Conservation (phyloP, 2,888 invertebrate species). For the Cetonia aurata region DNA sequence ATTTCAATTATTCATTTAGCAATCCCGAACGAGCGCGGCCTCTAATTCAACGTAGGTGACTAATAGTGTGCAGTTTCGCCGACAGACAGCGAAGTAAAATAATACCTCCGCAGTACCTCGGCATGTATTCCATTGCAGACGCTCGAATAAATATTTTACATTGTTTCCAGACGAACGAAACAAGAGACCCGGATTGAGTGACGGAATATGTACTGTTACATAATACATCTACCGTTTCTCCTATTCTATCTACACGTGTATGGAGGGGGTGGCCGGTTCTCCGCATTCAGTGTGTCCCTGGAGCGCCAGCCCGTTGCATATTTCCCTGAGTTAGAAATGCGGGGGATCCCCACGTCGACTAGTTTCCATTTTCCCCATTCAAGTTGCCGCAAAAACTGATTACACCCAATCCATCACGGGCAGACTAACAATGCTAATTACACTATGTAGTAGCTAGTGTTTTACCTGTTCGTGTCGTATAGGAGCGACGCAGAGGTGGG, state of each 20-base stretch:
- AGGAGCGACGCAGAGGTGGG: not conserved
- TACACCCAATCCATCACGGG: slow-evolving; percentile 28
- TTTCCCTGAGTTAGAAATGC: not conserved
- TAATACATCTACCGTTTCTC: slow-evolving; percentile 27
- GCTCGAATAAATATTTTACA: slow-evolving; percentile 42
- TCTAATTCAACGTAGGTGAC: slow-evolving; percentile 14
- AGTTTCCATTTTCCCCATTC: slow-evolving; percentile 9
- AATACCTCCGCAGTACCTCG: slow-evolving; percentile 4
- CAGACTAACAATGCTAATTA: slow-evolving; percentile 39
- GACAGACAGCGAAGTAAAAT: slow-evolving; percentile 13
- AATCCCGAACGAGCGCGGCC: slow-evolving; percentile 1
- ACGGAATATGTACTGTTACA: slow-evolving; percentile 30
- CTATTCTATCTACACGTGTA: not conserved
- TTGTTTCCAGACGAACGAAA: slow-evolving; percentile 41
- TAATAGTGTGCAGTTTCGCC: slow-evolving; percentile 17
- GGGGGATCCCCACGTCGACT: too few species aligned
- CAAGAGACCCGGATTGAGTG: slow-evolving; percentile 34
- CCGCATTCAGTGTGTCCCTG: not conserved
- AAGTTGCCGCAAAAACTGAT: slow-evolving; percentile 30
- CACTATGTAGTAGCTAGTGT: slow-evolving; percentile 26
- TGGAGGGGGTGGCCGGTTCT: not conserved
- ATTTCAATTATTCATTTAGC: slow-evolving; percentile 24
- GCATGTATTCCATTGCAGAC: slow-evolving; percentile 29
- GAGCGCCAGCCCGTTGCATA: not conserved
- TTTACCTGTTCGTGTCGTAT: slow-evolving; percentile 27